Evolutionary conservation across 2,797 vertebrate species (phyloP).

Genomic region (Pelobates cultripes): DNA sequence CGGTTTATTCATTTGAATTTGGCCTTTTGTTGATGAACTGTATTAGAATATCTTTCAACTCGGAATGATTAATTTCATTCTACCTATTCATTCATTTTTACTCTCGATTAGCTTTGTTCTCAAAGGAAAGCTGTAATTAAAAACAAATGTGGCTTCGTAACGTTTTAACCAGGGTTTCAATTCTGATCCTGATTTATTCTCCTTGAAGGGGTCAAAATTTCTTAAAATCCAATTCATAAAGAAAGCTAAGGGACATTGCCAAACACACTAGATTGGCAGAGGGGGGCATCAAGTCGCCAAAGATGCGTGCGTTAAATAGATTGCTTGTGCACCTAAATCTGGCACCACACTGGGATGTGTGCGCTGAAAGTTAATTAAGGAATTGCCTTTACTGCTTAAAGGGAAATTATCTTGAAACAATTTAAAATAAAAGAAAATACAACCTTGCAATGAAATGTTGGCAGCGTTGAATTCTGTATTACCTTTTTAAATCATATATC

Average conservation of each 20-base stretch:
- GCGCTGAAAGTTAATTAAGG: too few species aligned
- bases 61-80: constrained; percentile 22
- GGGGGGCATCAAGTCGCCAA: too few species aligned
- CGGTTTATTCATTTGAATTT: constrained; percentile 28
- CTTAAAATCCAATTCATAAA: not conserved
- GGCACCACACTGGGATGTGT: too few species aligned
- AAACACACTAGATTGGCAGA: not conserved
- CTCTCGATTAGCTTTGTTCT: not conserved
- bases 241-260: not conserved
- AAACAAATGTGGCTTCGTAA: not conserved
- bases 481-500: too few species aligned
- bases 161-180: not conserved
- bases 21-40: constrained; percentile 13
- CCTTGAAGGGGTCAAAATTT: not conserved
- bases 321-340: too few species aligned
- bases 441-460: too few species aligned
- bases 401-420: too few species aligned
- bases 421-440: too few species aligned
- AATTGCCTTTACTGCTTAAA: too few species aligned
- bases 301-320: too few species aligned
- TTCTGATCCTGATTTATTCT: not conserved
- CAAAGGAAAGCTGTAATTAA: not conserved
- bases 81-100: not conserved
- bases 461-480: too few species aligned
- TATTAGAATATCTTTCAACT: not conserved